Evolutionary conservation across 2,888 invertebrate genomes (phyloP).

Genomic region (Lasioglossum lativentre): DNA sequence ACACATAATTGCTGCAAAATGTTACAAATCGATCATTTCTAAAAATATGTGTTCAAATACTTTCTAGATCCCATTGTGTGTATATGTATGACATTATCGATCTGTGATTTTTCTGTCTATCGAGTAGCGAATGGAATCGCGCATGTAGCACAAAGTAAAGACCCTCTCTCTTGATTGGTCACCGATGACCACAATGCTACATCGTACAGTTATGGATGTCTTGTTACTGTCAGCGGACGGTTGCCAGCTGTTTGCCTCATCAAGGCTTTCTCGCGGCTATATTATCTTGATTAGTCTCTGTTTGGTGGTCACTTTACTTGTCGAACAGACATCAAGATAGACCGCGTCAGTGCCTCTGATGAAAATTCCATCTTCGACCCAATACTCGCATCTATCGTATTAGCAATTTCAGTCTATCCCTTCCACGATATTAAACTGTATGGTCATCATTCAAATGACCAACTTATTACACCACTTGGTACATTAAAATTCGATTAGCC

Average conservation of each 20-base stretch:
- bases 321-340: conserved; percentile 9
- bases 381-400: background rate
- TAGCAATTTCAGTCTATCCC: background rate
- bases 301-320: conserved; percentile 6
- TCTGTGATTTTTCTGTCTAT: background rate
- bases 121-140: background rate
- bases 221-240: background rate
- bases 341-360: conserved; percentile 4
- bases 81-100: no score
- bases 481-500: background rate
- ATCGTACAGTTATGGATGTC: background rate
- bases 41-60: no score
- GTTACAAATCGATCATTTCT: background rate
- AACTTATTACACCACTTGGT: background rate
- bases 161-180: background rate
- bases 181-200: background rate
- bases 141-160: background rate
- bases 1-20: background rate
- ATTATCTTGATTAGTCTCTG: conserved; percentile 10
- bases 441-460: background rate
- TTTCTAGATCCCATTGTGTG: no score
- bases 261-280: background rate
- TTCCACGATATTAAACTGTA: background rate
- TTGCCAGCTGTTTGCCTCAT: conserved; percentile 1
- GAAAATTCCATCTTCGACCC: conserved; percentile 10